phyloP scores from a whole-genome alignment of 2,888 invertebrate genomes.

The Zele albiditarsus region DNA sequence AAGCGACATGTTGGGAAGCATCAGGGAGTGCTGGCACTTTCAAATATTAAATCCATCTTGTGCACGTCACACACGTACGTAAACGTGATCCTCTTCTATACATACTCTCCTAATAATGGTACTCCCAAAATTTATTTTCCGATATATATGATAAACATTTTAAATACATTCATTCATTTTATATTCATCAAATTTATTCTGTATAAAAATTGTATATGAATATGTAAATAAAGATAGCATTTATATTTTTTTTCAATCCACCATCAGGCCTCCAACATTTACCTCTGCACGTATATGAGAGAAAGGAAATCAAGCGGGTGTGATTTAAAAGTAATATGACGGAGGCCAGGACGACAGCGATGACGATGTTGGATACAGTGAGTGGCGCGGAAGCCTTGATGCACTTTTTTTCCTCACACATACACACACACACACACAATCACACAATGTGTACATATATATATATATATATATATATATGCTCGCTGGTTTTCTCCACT shows the following conservation, averaged over 20 bases:
- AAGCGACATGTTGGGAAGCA: constrained; percentile 41
- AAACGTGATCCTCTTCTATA: constrained; percentile 49
- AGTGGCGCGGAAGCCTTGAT: constrained; percentile 32
- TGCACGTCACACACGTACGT: constrained; percentile 63
- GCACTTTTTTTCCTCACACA: neutral
- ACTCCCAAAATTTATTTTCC: neutral
- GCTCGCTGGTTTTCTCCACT: constrained; percentile 30
- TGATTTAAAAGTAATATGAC: constrained; percentile 13
- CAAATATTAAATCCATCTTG: constrained; percentile 68
- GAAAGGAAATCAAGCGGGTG: constrained; percentile 13
- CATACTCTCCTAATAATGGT: neutral
- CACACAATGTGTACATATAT: too few species aligned
- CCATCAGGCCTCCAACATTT: neutral
- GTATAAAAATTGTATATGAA: too few species aligned
- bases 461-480: neutral
- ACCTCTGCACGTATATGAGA: neutral
- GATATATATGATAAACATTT: neutral
- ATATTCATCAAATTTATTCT: neutral
- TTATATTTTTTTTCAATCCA: constrained; percentile 23
- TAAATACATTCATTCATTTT: neutral
- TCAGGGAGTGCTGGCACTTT: constrained; percentile 57
- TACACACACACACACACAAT: neutral
- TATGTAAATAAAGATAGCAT: neutral
- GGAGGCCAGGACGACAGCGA: constrained; percentile 37
- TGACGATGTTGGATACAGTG: neutral